phyloP scores from a whole-genome alignment of 2,888 invertebrate genomes.

The Drosophila macrospina region DNA sequence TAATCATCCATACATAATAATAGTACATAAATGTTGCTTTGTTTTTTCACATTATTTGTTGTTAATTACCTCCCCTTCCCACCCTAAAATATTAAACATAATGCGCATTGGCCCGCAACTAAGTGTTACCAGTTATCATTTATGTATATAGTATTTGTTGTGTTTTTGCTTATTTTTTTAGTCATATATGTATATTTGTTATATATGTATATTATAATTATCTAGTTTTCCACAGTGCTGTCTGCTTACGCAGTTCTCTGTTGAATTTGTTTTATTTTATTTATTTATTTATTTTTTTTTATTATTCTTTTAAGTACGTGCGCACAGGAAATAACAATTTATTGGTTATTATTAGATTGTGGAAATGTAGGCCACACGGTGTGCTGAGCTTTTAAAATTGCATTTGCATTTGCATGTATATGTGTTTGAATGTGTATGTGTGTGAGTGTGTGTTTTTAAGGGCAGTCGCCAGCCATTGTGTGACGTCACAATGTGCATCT shows the following conservation, averaged over 20 bases:
- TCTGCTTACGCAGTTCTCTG: constrained; percentile 41
- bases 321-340: constrained; percentile 76
- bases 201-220: constrained; percentile 58
- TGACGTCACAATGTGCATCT: constrained; percentile 24
- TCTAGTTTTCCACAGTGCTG: constrained; percentile 74
- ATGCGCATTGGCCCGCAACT: constrained; percentile 40
- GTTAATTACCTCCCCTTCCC: constrained; percentile 17
- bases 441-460: constrained; percentile 23
- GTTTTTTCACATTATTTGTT: constrained; percentile 17
- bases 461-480: constrained; percentile 22
- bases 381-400: constrained; percentile 51
- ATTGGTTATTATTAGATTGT: constrained; percentile 32
- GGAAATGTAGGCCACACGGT: constrained; percentile 57
- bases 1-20: constrained; percentile 51
- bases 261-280: constrained; percentile 36
- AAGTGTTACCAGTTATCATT: constrained; percentile 37
- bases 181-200: constrained; percentile 47
- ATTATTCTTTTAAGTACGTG: constrained; percentile 66
- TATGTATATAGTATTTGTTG: constrained; percentile 34
- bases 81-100: constrained; percentile 43
- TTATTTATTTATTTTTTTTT: constrained; percentile 11
- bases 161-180: constrained; percentile 20
- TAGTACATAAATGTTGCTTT: constrained; percentile 53
- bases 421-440: constrained; percentile 19
- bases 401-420: constrained; percentile 19